These are phyloP conservation scores for Poeciliopsis turrubarensis DNA, from an alignment of 2,113 vertebrate species.

Conservation along the genomic window DNA sequence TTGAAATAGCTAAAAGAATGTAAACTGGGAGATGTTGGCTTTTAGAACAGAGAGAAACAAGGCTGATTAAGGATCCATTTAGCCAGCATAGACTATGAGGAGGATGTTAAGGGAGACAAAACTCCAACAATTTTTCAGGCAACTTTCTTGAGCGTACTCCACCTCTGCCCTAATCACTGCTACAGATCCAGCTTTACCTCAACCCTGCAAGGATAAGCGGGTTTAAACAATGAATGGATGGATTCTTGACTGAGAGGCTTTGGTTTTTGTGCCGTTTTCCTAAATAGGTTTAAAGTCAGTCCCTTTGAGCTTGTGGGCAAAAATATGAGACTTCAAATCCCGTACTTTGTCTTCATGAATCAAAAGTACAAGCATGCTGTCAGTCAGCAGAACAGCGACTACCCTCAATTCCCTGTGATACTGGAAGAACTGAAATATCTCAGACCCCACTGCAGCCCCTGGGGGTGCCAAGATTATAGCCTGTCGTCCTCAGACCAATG, in stretches of 20 bases:
- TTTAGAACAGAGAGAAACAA: too few relatives aligned
- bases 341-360: not conserved
- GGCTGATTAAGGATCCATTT: too few relatives aligned
- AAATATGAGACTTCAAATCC: not conserved
- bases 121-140: not conserved
- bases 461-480: slow-evolving; percentile 65
- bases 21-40: too few relatives aligned
- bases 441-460: slow-evolving; percentile 41
- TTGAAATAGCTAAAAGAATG: too few relatives aligned
- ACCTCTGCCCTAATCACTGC: not conserved
- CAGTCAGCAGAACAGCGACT: slow-evolving; percentile 13
- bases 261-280: not conserved
- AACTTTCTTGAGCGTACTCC: not conserved
- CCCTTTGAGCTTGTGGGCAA: not conserved
- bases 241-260: not conserved
- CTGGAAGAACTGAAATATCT: slow-evolving; percentile 51
- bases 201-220: too few relatives aligned
- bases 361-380: slow-evolving; percentile 3
- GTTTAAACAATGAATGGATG: not conserved
- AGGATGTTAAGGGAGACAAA: too few relatives aligned
- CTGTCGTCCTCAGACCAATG: slow-evolving; percentile 47
- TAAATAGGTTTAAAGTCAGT: not conserved
- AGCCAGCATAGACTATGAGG: too few relatives aligned
- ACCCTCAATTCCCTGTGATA: slow-evolving; percentile 40
- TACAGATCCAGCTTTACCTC: too few relatives aligned